Evolutionary conservation across 1,140 invertebrate species (phyloP).

Genomic region (Thalassaphorura encarpata): DNA sequence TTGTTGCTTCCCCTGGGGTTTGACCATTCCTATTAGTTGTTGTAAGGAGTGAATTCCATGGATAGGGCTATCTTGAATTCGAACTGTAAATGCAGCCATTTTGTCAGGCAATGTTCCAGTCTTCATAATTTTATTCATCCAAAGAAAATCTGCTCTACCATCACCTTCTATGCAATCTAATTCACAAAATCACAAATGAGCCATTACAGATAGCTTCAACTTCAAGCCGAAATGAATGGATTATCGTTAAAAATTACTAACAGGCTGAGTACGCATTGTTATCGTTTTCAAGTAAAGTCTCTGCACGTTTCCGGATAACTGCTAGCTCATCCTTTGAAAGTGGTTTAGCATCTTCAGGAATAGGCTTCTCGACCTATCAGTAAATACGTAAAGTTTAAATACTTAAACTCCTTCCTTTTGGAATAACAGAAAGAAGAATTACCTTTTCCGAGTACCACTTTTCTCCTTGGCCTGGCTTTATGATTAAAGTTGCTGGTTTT

Average conservation of each 20-base stretch:
- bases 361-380: neutral
- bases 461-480: conserved; percentile 1
- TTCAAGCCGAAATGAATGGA: neutral
- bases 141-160: conserved; percentile 37
- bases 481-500: neutral
- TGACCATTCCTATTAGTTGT: conserved; percentile 63
- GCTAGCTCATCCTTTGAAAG: neutral
- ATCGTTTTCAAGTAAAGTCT: conserved; percentile 7
- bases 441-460: conserved; percentile 6
- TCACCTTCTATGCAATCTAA: conserved; percentile 12
- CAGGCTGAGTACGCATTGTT: conserved; percentile 5
- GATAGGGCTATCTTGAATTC: conserved; percentile 74
- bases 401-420: too few relatives aligned
- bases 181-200: neutral
- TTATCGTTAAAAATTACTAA: neutral
- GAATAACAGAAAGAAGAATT: neutral
- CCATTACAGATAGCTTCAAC: neutral
- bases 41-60: conserved; percentile 62
- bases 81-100: conserved; percentile 68
- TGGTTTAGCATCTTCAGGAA: conserved; percentile 1
- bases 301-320: conserved; percentile 1
- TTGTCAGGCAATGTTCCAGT: conserved; percentile 75
- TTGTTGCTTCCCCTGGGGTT: conserved; percentile 69
- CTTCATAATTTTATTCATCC: conserved; percentile 68
- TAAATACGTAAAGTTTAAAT: neutral